phyloP scores from a whole-genome alignment of 2,888 invertebrate genomes.

The Mesochorus sp. region DNA sequence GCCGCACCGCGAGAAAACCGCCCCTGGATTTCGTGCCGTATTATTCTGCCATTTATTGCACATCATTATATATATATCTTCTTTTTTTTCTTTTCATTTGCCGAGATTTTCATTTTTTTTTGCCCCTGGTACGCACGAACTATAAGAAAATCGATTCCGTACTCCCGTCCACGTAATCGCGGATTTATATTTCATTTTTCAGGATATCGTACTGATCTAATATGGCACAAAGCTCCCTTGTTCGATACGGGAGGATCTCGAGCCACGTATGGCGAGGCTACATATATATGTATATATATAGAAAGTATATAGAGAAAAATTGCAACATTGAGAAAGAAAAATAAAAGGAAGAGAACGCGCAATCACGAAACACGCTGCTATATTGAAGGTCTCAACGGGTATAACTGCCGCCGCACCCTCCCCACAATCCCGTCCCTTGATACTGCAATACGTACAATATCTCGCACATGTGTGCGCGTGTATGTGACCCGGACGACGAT shows the following conservation, averaged over 20 bases:
- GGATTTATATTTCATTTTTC: too few species aligned
- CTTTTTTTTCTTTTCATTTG: conserved; percentile 11
- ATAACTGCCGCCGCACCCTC: not conserved
- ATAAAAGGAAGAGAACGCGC: conserved; percentile 16
- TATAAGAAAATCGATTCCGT: not conserved
- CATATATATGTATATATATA: too few species aligned
- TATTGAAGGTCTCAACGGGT: conserved; percentile 20
- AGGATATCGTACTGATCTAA: too few species aligned
- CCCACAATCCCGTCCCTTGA: conserved; percentile 18
- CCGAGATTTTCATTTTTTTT: not conserved
- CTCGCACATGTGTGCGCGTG: not conserved
- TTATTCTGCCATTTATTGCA: not conserved
- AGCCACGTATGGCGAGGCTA: too few species aligned
- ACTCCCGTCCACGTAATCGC: not conserved
- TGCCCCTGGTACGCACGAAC: too few species aligned
- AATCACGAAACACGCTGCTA: conserved; percentile 14
- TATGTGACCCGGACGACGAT: conserved; percentile 57
- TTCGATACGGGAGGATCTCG: too few species aligned
- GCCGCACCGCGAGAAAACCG: not conserved
- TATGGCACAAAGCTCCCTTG: too few species aligned
- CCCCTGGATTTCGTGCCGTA: not conserved
- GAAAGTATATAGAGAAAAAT: not conserved
- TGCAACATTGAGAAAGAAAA: conserved; percentile 16
- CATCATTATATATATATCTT: not conserved
- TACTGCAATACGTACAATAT: conserved; percentile 41